Evolutionary conservation across 2,888 invertebrate species (phyloP).

Genomic region (Spodoptera picta): DNA sequence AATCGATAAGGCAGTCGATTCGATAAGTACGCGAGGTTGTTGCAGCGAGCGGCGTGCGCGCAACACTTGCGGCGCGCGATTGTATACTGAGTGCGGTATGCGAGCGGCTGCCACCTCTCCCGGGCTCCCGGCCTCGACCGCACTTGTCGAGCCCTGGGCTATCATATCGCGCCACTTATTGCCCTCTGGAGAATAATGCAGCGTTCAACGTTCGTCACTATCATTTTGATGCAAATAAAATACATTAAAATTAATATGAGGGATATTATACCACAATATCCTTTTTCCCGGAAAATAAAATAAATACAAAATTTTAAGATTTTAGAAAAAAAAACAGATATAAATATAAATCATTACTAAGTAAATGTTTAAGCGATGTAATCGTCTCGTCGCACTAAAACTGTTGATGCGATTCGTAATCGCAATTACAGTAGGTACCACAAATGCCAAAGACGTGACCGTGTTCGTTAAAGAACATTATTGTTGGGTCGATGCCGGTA

Average conservation of each 20-base stretch:
- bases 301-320: no score
- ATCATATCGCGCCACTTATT: slow-evolving; percentile 82
- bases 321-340: neutral
- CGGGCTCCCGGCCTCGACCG: slow-evolving; percentile 83
- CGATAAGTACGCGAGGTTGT: slow-evolving; percentile 67
- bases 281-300: no score
- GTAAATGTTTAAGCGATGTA: slow-evolving; percentile 9
- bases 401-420: slow-evolving; percentile 34
- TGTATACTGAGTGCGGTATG: slow-evolving; percentile 81
- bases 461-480: slow-evolving; percentile 42
- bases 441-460: slow-evolving; percentile 64
- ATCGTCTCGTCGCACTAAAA: slow-evolving; percentile 29
- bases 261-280: slow-evolving; percentile 30
- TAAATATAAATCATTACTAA: neutral
- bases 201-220: slow-evolving; percentile 79
- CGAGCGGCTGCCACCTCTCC: slow-evolving; percentile 80
- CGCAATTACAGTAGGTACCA: slow-evolving; percentile 32
- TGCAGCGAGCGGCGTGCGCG: slow-evolving; percentile 82
- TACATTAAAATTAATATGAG: slow-evolving; percentile 40
- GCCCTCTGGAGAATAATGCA: slow-evolving; percentile 81
- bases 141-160: slow-evolving; percentile 76
- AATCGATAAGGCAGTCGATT: slow-evolving; percentile 77
- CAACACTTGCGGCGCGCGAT: slow-evolving; percentile 84
- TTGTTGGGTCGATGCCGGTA: slow-evolving; percentile 40
- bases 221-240: slow-evolving; percentile 65